Conservation (phyloP, 2,797 vertebrate species). For the Cossypha niveicapilla region DNA sequence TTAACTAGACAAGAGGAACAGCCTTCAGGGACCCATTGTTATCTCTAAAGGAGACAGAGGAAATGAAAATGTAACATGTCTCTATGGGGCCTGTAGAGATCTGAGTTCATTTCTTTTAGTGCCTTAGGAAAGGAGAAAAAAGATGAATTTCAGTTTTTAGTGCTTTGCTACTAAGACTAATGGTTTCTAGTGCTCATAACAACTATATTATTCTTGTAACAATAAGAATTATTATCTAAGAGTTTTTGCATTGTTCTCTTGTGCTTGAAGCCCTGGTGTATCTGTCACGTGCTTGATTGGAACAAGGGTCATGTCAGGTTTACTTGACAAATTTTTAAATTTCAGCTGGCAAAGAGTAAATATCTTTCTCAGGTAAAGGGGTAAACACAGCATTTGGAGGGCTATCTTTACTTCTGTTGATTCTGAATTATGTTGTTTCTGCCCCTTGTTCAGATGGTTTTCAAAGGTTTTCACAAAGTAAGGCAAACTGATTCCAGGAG, state of each 20-base stretch:
- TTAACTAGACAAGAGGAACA: slow-evolving; percentile 54
- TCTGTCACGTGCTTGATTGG: neutral
- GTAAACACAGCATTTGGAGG: neutral
- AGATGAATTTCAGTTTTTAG: slow-evolving; percentile 25
- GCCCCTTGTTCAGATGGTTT: neutral
- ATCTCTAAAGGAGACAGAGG: slow-evolving; percentile 5
- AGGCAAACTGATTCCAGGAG: neutral
- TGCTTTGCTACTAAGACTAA: slow-evolving; percentile 14
- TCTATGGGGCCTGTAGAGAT: neutral
- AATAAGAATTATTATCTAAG: slow-evolving; percentile 23
- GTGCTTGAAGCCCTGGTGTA: neutral
- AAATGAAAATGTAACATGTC: slow-evolving; percentile 20
- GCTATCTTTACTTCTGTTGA: neutral
- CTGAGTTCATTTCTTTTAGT: neutral
- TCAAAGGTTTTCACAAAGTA: neutral
- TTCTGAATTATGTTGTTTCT: neutral
- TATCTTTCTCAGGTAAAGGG: neutral
- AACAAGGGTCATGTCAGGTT: neutral
- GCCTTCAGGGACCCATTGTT: slow-evolving; percentile 37
- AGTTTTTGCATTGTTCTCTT: neutral
- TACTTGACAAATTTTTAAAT: neutral
- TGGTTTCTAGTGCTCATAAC: neutral
- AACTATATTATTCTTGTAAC: slow-evolving; percentile 26
- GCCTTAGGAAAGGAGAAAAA: slow-evolving; percentile 26
- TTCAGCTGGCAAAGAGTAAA: neutral